Evolutionary conservation across 1,140 invertebrate species (phyloP), one percentile per base, ranked within the genome.

Genomic region (Papilio xuthus): DNA sequence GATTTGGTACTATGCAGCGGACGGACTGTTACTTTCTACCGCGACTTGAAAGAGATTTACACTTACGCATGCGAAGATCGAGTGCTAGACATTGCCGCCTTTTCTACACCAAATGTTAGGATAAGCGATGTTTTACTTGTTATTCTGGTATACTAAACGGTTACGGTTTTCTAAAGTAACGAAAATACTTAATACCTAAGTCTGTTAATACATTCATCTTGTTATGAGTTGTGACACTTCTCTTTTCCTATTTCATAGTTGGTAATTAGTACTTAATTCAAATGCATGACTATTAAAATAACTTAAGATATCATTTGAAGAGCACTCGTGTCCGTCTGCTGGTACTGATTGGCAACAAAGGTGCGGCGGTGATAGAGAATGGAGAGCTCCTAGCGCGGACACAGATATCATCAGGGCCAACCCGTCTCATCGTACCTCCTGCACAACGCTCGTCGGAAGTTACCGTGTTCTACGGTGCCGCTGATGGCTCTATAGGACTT

Each of bases 1-100:
- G 91, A 93, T 71, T 78, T 93, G 32, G 88, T 93, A 78, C 76
- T 93, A n/a, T 92, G 91, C 74, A 91, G 91, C 78, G 92, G 92
- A 23, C 84, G 86, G 18, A 90, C 87, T 1, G 84, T 93, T 0
- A 92, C 90, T 12, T 92, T 87, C 73, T 93, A 92, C 63, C 86
- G 90, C 77, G 90, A 93, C 77, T 84, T 93, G 26, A 83, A 81
- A 20, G 90, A 93, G 80, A 74, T 87, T 47, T 85, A 90, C 77
- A 87, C 88, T 6, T 93, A 92, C 73, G 79, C 84, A 53, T 93
- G 92, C 81, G 91, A 93, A 53, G 91, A 93, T 69, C 86, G 92
- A 86, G 88, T 94, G 0, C 80, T 94, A 9, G 92, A 93, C 81
- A 88, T 91, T 41, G 87, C 88, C 13, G 86, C 89, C 15, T 94